Conservation (phyloP, 2,888 invertebrate species). For the Hyalella azteca region DNA sequence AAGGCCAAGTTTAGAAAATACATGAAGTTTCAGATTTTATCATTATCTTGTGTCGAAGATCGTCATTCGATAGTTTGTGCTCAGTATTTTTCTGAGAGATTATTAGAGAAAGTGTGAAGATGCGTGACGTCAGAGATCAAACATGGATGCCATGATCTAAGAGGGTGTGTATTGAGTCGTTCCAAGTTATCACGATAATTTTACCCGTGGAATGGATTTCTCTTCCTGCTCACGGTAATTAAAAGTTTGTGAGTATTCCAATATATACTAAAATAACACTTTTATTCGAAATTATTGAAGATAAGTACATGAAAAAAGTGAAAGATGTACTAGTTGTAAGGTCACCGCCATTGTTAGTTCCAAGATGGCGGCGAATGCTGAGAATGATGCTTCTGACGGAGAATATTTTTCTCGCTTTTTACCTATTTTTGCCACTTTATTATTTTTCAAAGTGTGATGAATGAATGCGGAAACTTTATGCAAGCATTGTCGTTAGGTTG, state of each 20-base stretch:
- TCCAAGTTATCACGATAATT: background rate
- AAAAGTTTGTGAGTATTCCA: background rate
- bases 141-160: background rate
- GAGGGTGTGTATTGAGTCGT: background rate
- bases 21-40: too few species aligned
- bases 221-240: constrained; percentile 9
- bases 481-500: too few species aligned
- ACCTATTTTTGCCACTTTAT: background rate
- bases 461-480: background rate
- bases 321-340: background rate
- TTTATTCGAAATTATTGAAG: background rate
- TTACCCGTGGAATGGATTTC: constrained; percentile 1
- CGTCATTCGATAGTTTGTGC: too few species aligned
- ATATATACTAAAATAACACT: background rate
- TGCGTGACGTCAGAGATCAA: background rate
- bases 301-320: background rate
- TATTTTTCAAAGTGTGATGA: background rate
- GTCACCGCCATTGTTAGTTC: background rate
- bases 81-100: background rate
- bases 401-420: background rate
- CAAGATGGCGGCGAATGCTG: constrained; percentile 1
- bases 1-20: too few species aligned
- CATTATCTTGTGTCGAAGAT: too few species aligned
- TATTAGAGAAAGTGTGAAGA: background rate
- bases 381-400: background rate